phyloP scores from a whole-genome alignment of 2,888 invertebrate genomes.

The Falcaria lacertinaria region DNA sequence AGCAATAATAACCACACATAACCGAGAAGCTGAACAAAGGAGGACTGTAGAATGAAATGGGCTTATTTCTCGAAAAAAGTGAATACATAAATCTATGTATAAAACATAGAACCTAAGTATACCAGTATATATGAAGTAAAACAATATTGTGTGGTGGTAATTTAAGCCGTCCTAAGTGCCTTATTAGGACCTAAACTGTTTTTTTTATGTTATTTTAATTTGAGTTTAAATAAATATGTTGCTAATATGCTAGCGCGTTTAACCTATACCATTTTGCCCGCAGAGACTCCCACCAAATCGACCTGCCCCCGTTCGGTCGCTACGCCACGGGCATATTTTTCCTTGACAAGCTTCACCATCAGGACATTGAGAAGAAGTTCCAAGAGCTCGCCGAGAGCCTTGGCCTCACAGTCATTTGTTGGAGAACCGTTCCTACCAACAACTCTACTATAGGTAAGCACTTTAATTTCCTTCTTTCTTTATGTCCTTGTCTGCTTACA shows the following conservation, averaged over 20 bases:
- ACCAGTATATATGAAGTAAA: too few relatives aligned
- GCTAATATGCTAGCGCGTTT: neutral
- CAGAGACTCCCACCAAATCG: conserved; percentile 89
- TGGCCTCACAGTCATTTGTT: conserved; percentile 91
- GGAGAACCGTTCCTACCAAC: conserved; percentile 96
- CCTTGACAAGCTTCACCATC: conserved; percentile 90
- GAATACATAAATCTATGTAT: too few relatives aligned
- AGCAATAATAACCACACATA: too few relatives aligned
- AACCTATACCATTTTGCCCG: neutral
- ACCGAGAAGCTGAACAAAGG: too few relatives aligned
- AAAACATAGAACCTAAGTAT: too few relatives aligned
- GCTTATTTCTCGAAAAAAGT: too few relatives aligned
- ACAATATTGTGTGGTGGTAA: too few relatives aligned
- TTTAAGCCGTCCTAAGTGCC: too few relatives aligned
- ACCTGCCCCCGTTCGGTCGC: conserved; percentile 90
- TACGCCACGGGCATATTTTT: conserved; percentile 99
- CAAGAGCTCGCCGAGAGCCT: conserved; percentile 88
- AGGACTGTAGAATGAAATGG: too few relatives aligned
- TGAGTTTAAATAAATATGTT: neutral
- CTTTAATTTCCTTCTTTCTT: conserved; percentile 3
- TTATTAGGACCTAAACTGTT: too few relatives aligned
- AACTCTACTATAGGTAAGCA: conserved; percentile 87
- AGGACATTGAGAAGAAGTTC: conserved; percentile 90
- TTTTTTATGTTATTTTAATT: too few relatives aligned
- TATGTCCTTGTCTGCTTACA: neutral